Evolutionary conservation across 1,140 invertebrate species (phyloP).

Genomic region (Oreohelix idahoensis): DNA sequence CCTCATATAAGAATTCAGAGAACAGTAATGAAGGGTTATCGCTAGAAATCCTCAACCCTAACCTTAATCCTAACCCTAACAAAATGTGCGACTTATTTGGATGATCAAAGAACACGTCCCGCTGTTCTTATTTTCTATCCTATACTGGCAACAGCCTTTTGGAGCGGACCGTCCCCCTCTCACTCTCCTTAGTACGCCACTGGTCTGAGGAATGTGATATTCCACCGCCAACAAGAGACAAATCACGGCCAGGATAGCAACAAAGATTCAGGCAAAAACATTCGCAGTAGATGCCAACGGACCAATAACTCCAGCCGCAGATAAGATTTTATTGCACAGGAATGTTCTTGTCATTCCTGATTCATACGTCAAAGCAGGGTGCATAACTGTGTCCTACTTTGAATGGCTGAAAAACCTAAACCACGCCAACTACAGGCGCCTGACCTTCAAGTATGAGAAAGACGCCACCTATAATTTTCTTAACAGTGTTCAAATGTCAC

Average conservation of each 20-base stretch:
- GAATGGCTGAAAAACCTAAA: slow-evolving; percentile 99
- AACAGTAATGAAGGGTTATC: too few relatives aligned
- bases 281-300: slow-evolving; percentile 99
- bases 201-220: slow-evolving; percentile 97
- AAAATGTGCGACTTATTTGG: too few relatives aligned
- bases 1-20: too few relatives aligned
- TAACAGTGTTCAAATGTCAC: slow-evolving; percentile 97
- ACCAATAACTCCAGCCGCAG: slow-evolving; percentile 97
- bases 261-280: slow-evolving; percentile 88
- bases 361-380: slow-evolving; percentile 91
- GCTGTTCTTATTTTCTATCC: too few relatives aligned
- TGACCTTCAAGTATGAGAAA: slow-evolving; percentile 99
- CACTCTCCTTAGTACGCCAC: too few relatives aligned
- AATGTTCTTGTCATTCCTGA: slow-evolving; percentile 97
- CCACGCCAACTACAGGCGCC: slow-evolving; percentile 97
- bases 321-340: slow-evolving; percentile 92
- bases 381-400: slow-evolving; percentile 99
- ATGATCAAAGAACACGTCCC: too few relatives aligned
- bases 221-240: slow-evolving; percentile 97
- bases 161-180: too few relatives aligned
- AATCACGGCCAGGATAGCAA: slow-evolving; percentile 93
- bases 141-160: too few relatives aligned
- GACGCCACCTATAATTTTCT: slow-evolving; percentile 98
- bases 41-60: too few relatives aligned
- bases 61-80: too few relatives aligned